A percentile compares a stretch with the other conserved stretches of the same genome.
Conservation (phyloP, 2,113 vertebrate species). For the Aramus guarauna region DNA sequence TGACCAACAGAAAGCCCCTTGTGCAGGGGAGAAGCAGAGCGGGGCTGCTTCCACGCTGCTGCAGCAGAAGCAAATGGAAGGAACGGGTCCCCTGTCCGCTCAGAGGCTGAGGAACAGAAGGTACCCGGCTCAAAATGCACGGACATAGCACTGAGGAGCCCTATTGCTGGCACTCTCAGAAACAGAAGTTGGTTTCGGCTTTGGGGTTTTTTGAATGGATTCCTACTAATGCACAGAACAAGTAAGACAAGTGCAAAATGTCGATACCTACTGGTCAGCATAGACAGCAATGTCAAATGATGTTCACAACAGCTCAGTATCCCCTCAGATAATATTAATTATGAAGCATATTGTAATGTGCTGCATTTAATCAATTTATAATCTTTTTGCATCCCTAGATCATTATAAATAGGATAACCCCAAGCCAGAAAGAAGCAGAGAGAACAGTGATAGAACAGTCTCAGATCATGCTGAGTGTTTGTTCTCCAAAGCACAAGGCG, state of each 20-base stretch:
- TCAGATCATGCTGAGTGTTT: background rate
- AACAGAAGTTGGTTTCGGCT: background rate
- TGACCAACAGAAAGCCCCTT: background rate
- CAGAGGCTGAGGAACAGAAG: background rate
- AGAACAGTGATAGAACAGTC: background rate
- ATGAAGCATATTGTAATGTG: background rate
- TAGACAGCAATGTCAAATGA: background rate
- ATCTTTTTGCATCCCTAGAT: background rate
- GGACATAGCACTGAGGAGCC: background rate
- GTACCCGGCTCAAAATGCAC: accelerated
- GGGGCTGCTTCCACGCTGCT: accelerated
- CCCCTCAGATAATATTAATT: background rate
- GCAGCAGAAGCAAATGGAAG: background rate
- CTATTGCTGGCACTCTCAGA: background rate
- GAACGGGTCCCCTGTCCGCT: accelerated
- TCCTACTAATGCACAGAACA: background rate
- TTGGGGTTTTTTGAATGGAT: background rate
- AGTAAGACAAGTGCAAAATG: background rate
- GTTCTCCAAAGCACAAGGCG: background rate
- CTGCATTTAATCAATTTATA: background rate
- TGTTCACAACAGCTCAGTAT: background rate
- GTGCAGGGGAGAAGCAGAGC: background rate
- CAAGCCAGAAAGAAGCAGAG: background rate
- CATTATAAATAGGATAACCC: background rate
- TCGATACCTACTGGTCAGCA: background rate